These are phyloP conservation scores for Graptemys geographica DNA, from an alignment of 2,797 vertebrate species.

Conservation along the genomic window DNA sequence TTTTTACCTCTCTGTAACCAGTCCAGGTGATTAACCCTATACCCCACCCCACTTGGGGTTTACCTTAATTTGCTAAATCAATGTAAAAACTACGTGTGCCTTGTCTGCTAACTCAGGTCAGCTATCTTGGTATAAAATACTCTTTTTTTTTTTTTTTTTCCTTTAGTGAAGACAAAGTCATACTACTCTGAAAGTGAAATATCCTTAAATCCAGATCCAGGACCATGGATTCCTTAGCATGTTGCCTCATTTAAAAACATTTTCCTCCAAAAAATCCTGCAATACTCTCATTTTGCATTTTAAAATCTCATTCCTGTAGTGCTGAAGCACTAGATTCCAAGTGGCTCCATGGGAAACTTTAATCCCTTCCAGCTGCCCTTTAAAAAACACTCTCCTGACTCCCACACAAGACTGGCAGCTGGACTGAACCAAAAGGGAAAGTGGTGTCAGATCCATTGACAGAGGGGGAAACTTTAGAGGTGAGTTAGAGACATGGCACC, in stretches of 20 bases:
- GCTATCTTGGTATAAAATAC: background rate
- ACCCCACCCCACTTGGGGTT: background rate
- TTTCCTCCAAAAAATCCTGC: background rate
- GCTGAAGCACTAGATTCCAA: fast-evolving
- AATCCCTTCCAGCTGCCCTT: background rate
- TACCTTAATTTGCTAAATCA: background rate
- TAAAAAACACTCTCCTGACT: background rate
- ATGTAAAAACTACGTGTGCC: background rate
- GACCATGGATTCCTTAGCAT: background rate
- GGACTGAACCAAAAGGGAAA: background rate
- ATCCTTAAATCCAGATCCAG: background rate
- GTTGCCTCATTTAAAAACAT: background rate
- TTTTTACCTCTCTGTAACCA: background rate
- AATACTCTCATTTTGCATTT: background rate
- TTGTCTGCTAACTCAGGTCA: background rate
- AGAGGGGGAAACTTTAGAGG: background rate
- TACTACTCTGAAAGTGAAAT: no score
- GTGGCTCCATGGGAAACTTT: background rate
- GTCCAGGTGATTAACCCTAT: background rate
- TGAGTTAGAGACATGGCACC: background rate
- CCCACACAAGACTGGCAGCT: no score
- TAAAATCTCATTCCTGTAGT: fast-evolving
- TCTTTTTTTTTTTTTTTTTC: background rate
- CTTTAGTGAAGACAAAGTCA: background rate
- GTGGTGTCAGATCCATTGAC: no score